Evolutionary conservation across 2,888 invertebrate species (phyloP).

Genomic region (Campoplex nolae): DNA sequence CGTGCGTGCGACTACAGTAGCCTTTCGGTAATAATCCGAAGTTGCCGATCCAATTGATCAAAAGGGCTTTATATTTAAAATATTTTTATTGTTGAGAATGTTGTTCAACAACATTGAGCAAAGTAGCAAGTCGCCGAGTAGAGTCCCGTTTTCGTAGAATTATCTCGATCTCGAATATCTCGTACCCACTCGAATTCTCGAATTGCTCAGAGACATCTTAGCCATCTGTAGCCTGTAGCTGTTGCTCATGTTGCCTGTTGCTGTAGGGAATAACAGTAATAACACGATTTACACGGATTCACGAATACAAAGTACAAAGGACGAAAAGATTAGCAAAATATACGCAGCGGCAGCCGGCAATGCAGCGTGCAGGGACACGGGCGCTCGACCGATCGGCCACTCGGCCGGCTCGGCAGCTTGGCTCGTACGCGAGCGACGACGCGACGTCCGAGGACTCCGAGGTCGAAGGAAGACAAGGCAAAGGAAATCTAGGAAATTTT

Average conservation of each 20-base stretch:
- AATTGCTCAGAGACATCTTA: neutral
- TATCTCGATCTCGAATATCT: neutral
- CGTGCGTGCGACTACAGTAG: too few species aligned
- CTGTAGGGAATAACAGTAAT: too few species aligned
- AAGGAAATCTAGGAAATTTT: too few species aligned
- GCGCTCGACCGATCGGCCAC: neutral
- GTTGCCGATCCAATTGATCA: too few species aligned
- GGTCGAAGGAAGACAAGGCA: too few species aligned
- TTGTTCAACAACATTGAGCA: too few species aligned
- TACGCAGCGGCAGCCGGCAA: neutral
- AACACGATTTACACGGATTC: neutral
- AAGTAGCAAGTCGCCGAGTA: neutral
- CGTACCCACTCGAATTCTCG: too few species aligned
- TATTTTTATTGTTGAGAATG: neutral
- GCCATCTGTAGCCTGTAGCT: neutral
- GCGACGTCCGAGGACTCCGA: too few species aligned
- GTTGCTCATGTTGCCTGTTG: too few species aligned
- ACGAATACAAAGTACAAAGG: neutral
- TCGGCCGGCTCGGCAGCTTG: neutral
- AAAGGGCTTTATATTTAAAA: neutral
- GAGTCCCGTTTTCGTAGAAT: constrained; percentile 4
- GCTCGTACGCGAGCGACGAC: neutral
- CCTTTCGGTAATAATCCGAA: too few species aligned
- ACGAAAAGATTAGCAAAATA: neutral
- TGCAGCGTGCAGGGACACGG: neutral